phyloP scores from a whole-genome alignment of 1,140 invertebrate genomes.

The Nilaparvata lugens region DNA sequence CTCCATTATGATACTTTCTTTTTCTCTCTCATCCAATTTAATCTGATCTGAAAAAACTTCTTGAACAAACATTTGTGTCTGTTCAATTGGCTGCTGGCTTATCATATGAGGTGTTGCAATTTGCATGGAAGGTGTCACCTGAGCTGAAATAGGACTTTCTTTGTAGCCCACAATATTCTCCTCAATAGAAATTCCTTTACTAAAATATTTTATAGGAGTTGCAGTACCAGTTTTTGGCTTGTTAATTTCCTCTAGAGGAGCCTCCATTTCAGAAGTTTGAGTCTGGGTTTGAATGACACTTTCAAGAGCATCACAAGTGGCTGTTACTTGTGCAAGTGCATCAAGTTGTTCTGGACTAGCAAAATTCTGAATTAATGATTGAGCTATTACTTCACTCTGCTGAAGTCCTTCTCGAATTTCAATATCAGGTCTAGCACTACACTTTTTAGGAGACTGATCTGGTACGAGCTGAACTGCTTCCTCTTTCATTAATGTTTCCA shows the following conservation, averaged over 20 bases:
- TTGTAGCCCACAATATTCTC: constrained; percentile 34
- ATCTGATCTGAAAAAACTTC: constrained; percentile 28
- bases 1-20: constrained; percentile 18
- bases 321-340: constrained; percentile 26
- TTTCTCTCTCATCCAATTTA: not conserved
- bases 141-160: constrained; percentile 30
- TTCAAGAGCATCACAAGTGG: constrained; percentile 27
- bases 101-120: constrained; percentile 25
- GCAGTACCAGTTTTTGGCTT: constrained; percentile 21
- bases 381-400: constrained; percentile 24
- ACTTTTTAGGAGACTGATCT: constrained; percentile 1
- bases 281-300: constrained; percentile 21
- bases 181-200: constrained; percentile 28
- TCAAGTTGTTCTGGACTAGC: constrained; percentile 23
- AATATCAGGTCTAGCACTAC: constrained; percentile 20
- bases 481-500: constrained; percentile 29
- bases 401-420: constrained; percentile 23
- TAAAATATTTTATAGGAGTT: constrained; percentile 20
- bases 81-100: constrained; percentile 18
- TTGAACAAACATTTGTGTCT: constrained; percentile 19
- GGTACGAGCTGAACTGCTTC: constrained; percentile 23
- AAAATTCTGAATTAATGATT: constrained; percentile 23
- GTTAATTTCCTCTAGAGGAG: constrained; percentile 15
- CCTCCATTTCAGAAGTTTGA: constrained; percentile 22
- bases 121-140: constrained; percentile 24